These are phyloP conservation scores for Drosophila koepferae DNA, from an alignment of 2,888 invertebrate species.

Conservation along the genomic window DNA sequence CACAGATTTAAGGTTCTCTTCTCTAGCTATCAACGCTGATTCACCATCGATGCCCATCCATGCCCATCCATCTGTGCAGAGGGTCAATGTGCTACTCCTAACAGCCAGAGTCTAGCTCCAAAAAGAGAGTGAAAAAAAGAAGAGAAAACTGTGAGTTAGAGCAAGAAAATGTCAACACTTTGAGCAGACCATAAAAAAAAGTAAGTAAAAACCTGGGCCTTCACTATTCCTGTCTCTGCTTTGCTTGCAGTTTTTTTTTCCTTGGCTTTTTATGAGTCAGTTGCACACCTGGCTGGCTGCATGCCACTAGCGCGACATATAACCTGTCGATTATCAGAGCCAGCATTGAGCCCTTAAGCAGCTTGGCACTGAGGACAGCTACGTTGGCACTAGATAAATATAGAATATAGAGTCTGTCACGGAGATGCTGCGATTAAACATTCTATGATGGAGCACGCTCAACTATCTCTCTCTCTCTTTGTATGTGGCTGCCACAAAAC, in stretches of 20 bases:
- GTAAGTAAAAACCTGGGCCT: slow-evolving; percentile 19
- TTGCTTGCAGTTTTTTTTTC: slow-evolving; percentile 23
- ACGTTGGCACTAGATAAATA: not conserved
- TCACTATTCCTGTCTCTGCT: slow-evolving; percentile 9
- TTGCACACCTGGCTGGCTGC: slow-evolving; percentile 37
- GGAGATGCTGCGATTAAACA: slow-evolving; percentile 38
- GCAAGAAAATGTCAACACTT: slow-evolving; percentile 53
- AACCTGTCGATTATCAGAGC: slow-evolving; percentile 44
- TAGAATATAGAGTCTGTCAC: slow-evolving; percentile 9
- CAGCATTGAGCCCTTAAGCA: slow-evolving; percentile 57
- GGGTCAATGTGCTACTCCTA: slow-evolving; percentile 19
- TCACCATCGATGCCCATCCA: not conserved
- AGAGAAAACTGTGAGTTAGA: slow-evolving; percentile 26
- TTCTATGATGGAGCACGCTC: slow-evolving; percentile 43
- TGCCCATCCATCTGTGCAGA: not conserved
- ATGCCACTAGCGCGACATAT: slow-evolving; percentile 21
- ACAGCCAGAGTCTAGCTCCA: not conserved
- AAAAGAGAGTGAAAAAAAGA: slow-evolving; percentile 1
- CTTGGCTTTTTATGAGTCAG: slow-evolving; percentile 11
- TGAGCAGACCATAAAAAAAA: slow-evolving; percentile 27
- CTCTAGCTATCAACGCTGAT: not conserved
- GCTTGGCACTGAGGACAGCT: slow-evolving; percentile 27
- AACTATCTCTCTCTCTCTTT: too few species aligned
- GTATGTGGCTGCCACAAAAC: slow-evolving; percentile 4
- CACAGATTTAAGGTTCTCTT: not conserved